Conservation (phyloP, 1,140 invertebrate species). For the Tetramorium parvispinum region DNA sequence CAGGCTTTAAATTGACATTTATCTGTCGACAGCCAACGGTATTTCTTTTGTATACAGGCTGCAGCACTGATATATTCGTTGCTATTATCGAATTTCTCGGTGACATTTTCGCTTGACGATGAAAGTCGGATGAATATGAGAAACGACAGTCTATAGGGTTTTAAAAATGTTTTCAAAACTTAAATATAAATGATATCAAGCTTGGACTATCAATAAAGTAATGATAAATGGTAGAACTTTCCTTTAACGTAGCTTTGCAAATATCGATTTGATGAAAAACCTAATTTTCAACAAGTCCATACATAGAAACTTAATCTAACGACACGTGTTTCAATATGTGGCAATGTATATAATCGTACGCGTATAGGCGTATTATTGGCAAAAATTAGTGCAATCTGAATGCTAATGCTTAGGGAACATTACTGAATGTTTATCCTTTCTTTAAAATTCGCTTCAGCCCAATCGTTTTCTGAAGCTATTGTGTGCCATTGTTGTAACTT, state of each 20-base stretch:
- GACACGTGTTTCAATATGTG: slow-evolving; percentile 30
- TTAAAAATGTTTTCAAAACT: slow-evolving; percentile 26
- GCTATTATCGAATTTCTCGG: slow-evolving; percentile 43
- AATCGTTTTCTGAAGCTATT: neutral
- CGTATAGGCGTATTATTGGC: neutral
- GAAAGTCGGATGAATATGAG: slow-evolving; percentile 2
- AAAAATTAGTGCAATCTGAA: neutral
- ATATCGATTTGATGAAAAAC: neutral
- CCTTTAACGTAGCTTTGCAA: neutral
- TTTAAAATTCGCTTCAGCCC: neutral
- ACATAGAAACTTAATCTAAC: neutral
- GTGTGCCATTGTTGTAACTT: slow-evolving; percentile 29
- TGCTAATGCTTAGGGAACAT: neutral
- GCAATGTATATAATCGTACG: neutral
- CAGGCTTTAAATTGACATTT: slow-evolving; percentile 56
- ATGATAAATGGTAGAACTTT: neutral
- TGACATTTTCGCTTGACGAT: slow-evolving; percentile 19
- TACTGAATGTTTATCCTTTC: neutral
- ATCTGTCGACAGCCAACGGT: slow-evolving; percentile 26
- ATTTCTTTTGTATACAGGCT: neutral
- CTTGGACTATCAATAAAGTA: neutral
- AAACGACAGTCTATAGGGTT: neutral
- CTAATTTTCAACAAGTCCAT: neutral
- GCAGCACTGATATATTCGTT: slow-evolving; percentile 5
- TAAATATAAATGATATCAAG: neutral